A percentile compares a stretch with the other conserved stretches of the same genome.
These are phyloP conservation scores for Aphelenchoides bicaudatus DNA, from an alignment of 2,888 invertebrate species.

Conservation along the genomic window DNA sequence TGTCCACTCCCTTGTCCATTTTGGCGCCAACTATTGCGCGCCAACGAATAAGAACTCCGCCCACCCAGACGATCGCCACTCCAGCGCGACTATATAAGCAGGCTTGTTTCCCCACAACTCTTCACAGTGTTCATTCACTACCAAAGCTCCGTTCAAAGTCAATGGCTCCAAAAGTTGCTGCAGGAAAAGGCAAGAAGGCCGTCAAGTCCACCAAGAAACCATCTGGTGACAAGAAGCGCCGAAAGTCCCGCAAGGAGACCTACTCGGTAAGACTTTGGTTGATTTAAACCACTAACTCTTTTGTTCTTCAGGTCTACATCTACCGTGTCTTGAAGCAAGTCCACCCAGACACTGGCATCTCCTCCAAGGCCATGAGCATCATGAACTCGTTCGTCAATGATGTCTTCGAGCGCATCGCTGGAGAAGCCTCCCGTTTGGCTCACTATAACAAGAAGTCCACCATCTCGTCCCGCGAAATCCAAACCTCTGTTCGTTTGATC, in stretches of 20 bases:
- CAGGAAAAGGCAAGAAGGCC: slow-evolving; percentile 58
- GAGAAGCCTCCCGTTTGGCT: slow-evolving; percentile 65
- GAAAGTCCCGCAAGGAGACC: slow-evolving; percentile 49
- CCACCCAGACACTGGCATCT: slow-evolving; percentile 70
- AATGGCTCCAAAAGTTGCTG: slow-evolving; percentile 48
- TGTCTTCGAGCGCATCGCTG: slow-evolving; percentile 72
- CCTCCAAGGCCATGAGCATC: slow-evolving; percentile 72
- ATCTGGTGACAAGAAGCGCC: slow-evolving; percentile 48
- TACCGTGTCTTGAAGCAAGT: slow-evolving; percentile 68
- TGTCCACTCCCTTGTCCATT: no score
- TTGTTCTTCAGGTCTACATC: no score
- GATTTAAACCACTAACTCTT: no score
- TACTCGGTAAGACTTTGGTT: no score
- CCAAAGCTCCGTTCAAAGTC: no score
- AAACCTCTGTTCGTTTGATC: slow-evolving; percentile 70
- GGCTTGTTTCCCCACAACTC: no score
- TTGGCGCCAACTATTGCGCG: no score
- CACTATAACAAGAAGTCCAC: slow-evolving; percentile 70
- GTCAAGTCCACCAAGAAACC: slow-evolving; percentile 50
- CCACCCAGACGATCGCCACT: no score
- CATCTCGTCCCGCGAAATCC: slow-evolving; percentile 72
- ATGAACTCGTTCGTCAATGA: slow-evolving; percentile 76
- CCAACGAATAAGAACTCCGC: no score
- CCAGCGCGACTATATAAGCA: no score
- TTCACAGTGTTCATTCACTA: no score